Conservation (phyloP, 23 tunicate species). For the Halocynthia roretzi region DNA sequence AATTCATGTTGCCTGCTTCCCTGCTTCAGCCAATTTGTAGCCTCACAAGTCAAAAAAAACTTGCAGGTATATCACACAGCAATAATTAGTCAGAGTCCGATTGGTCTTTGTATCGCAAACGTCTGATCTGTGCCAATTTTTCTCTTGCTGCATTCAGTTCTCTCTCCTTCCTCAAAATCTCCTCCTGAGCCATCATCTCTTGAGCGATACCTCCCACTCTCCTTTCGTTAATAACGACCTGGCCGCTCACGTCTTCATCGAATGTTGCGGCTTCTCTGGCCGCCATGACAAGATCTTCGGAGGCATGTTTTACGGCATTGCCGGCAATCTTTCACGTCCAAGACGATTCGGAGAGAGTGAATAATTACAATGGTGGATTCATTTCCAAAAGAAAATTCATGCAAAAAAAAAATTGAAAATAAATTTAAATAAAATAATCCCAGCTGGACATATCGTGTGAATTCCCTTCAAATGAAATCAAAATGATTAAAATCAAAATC, state of each 20-base stretch:
- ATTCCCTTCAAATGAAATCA: background rate
- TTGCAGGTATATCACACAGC: no score
- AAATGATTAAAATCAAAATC: background rate
- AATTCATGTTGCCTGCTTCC: no score
- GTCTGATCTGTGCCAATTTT: conserved; percentile 84
- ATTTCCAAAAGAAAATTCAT: background rate
- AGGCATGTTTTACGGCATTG: conserved; percentile 89
- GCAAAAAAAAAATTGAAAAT: background rate
- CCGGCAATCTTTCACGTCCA: conserved; percentile 74
- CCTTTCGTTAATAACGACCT: conserved; percentile 65
- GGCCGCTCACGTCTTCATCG: conserved; percentile 47
- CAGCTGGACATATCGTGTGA: background rate
- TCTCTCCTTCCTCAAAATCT: conserved; percentile 85
- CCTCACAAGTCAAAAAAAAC: background rate
- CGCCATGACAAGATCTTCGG: conserved; percentile 90
- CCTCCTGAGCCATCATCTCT: conserved; percentile 98
- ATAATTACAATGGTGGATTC: no score
- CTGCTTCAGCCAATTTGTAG: background rate
- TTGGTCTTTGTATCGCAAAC: conserved; percentile 77
- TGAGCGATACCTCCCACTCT: conserved; percentile 90
- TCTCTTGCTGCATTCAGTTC: conserved; percentile 88
- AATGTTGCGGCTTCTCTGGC: conserved; percentile 71
- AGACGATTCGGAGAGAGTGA: background rate
- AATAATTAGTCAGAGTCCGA: conserved; percentile 57
- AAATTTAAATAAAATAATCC: background rate